Evolutionary conservation across 1,140 invertebrate species (phyloP), one percentile per base, ranked within the genome.

Genomic region (Galendromus occidentalis): DNA sequence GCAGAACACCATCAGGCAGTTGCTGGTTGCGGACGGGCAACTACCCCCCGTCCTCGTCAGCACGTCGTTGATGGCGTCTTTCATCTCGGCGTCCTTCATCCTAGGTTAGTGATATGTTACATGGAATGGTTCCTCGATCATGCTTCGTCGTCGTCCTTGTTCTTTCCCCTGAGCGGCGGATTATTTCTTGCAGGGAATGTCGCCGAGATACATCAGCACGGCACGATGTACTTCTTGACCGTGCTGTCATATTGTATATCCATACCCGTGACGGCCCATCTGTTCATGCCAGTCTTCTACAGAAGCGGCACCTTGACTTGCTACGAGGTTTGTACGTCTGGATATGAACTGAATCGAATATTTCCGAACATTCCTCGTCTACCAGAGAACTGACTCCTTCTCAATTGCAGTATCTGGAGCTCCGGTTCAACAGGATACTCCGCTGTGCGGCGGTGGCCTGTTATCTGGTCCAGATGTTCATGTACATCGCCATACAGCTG

Each of bases 401-500:
- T 78, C 71, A 81, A 67, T 66, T 82, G 71, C 74, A 80, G 79
- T 94, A 95, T 73, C 79, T 95, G 71, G 87, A 92, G 73, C 76
- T 81, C 67, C 76, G 88, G 69, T 92, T 91, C 71, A 86, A 87
- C 1, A 76, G 80, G 67, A 74, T 72, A 22, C 79, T 85, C 55
- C 76, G 87, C 69, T 73, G 85, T 68, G 70, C 81, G 33, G 86
- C 86, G 1, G 88, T 86, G n/a, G 70, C 86, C 33, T 82, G 85
- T 0, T 90, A 88, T 68, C 83, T 84, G 29, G 69, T 88, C 6
- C 87, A 91, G 76, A 85, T 90, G 82, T 71, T 90, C 42, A 75
- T 95, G 18, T 95, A 95, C 71, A 91, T 91, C 79, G 87, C 89
- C 2, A 85, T 96, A 70, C 91, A 93, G 0, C 78, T 95, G 0